Base-by-base conservation (phyloP, 2,797 vertebrate genomes). In the Cyprinella venusta region DNA sequence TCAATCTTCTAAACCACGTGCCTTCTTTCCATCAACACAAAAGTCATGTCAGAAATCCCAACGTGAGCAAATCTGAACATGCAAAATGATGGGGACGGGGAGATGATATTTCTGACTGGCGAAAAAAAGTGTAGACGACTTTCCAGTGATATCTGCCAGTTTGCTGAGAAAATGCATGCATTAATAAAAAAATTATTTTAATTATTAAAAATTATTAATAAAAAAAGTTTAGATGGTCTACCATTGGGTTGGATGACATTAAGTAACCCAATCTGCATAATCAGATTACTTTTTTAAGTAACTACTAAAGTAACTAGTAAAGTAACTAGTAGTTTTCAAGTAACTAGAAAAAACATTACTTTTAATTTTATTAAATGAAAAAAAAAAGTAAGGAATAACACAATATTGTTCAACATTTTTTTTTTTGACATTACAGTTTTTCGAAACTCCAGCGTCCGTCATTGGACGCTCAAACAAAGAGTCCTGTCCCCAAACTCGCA, bases 171-270 rank as follows among this genome's bases (percentile, higher is more conserved):
- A 10, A 52, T 6, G 26, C 24, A 50, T 52, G 8, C 10, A 19
- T 30, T 19, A 19, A 21, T 52, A 19, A 8, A 54, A 54, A 1
- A n/a, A n/a, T n/a, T n/a, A n/a, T n/a, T n/a, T n/a, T n/a, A n/a
- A n/a, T n/a, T n/a, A n/a, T n/a, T n/a, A n/a, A n/a, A n/a, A n/a
- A n/a, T n/a, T n/a, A n/a, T n/a, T n/a, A n/a, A n/a, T n/a, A n/a
- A n/a, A 33, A 26, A 8, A 54, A 12, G n/a, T 54, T 26, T 79
- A 56, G 13, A 68, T 9, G 9, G 77, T 79, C 65, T 54, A 79
- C 4, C 18, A 40, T 5, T 79, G 48, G 48, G n/a, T 38, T 54
- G 13, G 33, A 68, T 21, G 5, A 8, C 67, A 80, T 68, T 6
- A 16, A 19, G 3, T 54, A 54, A 9, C 19, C 9, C 8, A 8